A percentile compares a stretch with the other conserved stretches of the same genome.
phyloP scores from a whole-genome alignment of 2,113 vertebrate genomes.

The Athene noctua region DNA sequence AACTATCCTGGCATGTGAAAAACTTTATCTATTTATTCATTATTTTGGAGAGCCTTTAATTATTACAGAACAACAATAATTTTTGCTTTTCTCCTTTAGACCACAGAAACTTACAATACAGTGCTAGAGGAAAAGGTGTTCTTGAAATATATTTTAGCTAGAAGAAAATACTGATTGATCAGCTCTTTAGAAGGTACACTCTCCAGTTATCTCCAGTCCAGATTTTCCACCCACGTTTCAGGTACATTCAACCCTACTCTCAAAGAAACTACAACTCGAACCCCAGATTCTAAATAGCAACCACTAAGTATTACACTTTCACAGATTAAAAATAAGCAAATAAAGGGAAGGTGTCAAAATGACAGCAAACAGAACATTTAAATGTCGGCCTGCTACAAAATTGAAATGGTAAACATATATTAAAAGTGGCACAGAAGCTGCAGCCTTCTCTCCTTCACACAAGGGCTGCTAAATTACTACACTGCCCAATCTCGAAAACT shows the following conservation, averaged over 20 bases:
- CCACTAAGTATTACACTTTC: not conserved
- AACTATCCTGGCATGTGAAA: not conserved
- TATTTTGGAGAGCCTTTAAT: not conserved
- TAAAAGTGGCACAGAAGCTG: slow-evolving; percentile 57
- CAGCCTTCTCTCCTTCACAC: slow-evolving; percentile 39
- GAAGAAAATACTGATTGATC: not conserved
- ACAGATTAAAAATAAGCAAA: slow-evolving; percentile 30
- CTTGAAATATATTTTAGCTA: not conserved
- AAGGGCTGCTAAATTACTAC: slow-evolving; percentile 58
- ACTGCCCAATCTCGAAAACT: slow-evolving; percentile 20
- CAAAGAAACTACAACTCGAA: not conserved
- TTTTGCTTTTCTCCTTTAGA: not conserved
- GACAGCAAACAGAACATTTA: slow-evolving; percentile 45
- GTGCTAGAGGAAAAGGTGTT: not conserved
- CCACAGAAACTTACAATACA: not conserved
- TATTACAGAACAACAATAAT: not conserved
- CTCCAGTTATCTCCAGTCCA: not conserved
- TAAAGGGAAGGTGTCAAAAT: slow-evolving; percentile 49
- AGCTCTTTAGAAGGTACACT: not conserved
- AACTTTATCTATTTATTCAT: not conserved
- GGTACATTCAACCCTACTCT: not conserved
- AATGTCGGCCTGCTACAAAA: not conserved
- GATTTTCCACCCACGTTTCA: not conserved
- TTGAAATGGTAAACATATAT: slow-evolving; percentile 37
- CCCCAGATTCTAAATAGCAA: not conserved